phyloP scores from a whole-genome alignment of 2,888 invertebrate species.

The Mimas tiliae region DNA sequence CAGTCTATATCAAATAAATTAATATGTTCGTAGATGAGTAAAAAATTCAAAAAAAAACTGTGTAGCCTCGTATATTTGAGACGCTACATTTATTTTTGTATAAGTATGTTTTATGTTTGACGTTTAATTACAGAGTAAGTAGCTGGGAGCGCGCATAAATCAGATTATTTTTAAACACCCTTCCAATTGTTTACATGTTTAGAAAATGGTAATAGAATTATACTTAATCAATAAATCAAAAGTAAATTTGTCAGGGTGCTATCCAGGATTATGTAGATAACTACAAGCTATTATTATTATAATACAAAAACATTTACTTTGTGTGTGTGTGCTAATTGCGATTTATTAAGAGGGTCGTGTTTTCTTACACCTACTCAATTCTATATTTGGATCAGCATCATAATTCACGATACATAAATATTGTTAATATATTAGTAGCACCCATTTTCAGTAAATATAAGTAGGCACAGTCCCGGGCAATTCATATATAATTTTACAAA shows the following conservation, averaged over 20 bases:
- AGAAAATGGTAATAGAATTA: no score
- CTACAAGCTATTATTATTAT: no score
- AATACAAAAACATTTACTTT: no score
- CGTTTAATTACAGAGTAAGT: constrained; percentile 47
- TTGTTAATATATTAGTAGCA: background rate
- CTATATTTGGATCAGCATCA: background rate
- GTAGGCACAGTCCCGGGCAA: no score
- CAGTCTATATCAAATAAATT: background rate
- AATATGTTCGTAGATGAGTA: background rate
- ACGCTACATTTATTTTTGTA: constrained; percentile 28
- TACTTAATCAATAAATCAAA: no score
- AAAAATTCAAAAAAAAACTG: background rate
- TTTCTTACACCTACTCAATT: background rate
- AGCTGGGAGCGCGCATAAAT: constrained; percentile 52
- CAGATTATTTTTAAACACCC: constrained; percentile 62
- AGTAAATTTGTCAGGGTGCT: constrained; percentile 32
- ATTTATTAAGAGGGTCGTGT: background rate
- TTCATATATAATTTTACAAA: no score
- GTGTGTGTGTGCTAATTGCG: no score
- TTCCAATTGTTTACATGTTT: constrained; percentile 48
- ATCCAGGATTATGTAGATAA: no score
- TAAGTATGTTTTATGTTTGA: constrained; percentile 42
- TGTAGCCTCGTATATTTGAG: constrained; percentile 20
- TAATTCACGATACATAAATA: background rate
- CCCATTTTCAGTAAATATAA: no score